Evolutionary conservation across 2,888 invertebrate species (phyloP), one percentile per base, ranked within the genome.

Genomic region (Cephus spinipes): DNA sequence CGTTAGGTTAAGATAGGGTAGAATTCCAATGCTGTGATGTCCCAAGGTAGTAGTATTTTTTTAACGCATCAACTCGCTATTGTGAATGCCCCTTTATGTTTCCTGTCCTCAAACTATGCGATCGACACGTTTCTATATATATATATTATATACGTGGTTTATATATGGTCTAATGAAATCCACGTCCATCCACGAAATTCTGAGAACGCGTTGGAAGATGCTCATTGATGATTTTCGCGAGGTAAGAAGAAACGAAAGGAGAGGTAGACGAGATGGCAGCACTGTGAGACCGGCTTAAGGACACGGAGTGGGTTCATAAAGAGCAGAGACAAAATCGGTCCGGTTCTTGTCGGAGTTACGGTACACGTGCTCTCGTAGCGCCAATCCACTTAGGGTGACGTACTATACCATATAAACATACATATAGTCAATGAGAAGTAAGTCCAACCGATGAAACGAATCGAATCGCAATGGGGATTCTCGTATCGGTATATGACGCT

Each of bases 391-490:
- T 71, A 71, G 71, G 71, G 9, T 55, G 23, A 55, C 71, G 71
- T 71, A 31, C 71, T 12, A 71, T 71, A 33, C 31, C 23, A 33
- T 31, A 55, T 9, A 55, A 23, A 55, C 55, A 55, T 30, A 69
- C 6, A 30, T 33, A 33, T 23, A 15, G 12, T 71, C 71, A 71
- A 71, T 71, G 31, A 55, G 55, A 33, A 71, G 71, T 32, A 71
- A 71, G 12, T 71, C 33, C 71, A 6, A 6, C 12, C 15, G 23
- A 12, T 32, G 71, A 77, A 77, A 77, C 77, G 77, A 75, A 77
- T 77, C 75, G 77, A 77, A 77, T 77, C 75, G 75, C 71, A 74
- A 77, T 77, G 73, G 69, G 77, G 69, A 73, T 73, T 68, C 55
- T 77, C 77, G 73, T 77, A 23, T 55, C 2, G 55, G 55, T 23